These are phyloP conservation scores for Chydorus sphaericus DNA, from an alignment of 2,888 invertebrate genomes.

Conservation along the genomic window DNA sequence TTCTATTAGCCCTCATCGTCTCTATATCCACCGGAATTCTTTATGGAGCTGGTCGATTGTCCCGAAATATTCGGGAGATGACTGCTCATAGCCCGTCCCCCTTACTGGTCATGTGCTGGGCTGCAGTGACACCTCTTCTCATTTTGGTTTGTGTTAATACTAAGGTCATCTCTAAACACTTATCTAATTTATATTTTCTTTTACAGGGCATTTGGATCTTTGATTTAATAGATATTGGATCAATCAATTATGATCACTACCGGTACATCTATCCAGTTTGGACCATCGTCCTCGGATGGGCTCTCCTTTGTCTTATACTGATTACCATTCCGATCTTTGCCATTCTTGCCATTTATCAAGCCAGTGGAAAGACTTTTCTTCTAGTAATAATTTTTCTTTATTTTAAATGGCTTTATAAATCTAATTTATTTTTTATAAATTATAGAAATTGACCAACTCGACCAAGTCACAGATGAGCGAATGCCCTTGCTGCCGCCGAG, in stretches of 20 bases:
- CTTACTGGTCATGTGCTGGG: conserved; percentile 76
- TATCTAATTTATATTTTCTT: too few species aligned
- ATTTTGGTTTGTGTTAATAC: too few species aligned
- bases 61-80: conserved; percentile 80
- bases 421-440: conserved; percentile 8
- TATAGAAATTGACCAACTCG: conserved; percentile 58
- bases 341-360: conserved; percentile 39
- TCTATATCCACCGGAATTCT: conserved; percentile 82
- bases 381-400: conserved; percentile 12
- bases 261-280: conserved; percentile 62
- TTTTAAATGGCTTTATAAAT: neutral
- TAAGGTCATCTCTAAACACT: too few species aligned
- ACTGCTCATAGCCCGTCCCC: conserved; percentile 63
- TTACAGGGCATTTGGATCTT: conserved; percentile 8
- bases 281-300: conserved; percentile 70
- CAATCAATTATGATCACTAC: conserved; percentile 55
- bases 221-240: neutral
- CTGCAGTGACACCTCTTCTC: conserved; percentile 62
- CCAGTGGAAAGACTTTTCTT: conserved; percentile 5
- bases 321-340: conserved; percentile 73
- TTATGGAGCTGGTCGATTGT: conserved; percentile 66
- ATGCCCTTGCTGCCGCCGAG: conserved; percentile 34
- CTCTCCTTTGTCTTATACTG: conserved; percentile 64
- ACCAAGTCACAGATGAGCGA: conserved; percentile 60
- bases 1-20: conserved; percentile 85